Conservation (phyloP, 2,888 invertebrate species). For the Acleris sparsana region DNA sequence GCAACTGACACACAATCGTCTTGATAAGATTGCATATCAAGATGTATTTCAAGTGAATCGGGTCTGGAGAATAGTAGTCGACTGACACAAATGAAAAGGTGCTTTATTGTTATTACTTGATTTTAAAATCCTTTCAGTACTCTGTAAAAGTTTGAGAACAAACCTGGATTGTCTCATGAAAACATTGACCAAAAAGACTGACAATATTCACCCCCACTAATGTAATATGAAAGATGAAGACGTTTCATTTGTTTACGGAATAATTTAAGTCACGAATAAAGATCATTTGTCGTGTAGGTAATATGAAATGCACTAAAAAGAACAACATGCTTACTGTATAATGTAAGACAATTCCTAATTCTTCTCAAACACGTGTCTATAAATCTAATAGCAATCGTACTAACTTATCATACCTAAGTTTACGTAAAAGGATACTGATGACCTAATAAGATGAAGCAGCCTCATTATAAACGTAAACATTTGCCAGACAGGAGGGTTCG, state of each 20-base stretch:
- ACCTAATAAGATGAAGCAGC: conserved; percentile 41
- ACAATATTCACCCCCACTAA: no score
- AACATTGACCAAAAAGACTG: no score
- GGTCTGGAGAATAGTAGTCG: not conserved
- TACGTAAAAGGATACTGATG: conserved; percentile 44
- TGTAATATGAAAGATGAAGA: no score
- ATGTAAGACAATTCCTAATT: not conserved
- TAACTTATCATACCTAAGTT: conserved; percentile 35
- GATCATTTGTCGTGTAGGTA: no score
- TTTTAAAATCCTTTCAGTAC: no score
- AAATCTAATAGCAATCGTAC: not conserved
- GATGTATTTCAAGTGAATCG: conserved; percentile 11
- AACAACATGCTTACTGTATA: no score
- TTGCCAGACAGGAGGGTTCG: conserved; percentile 38
- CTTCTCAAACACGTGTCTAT: not conserved
- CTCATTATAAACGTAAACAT: conserved; percentile 43
- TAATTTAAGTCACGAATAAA: no score
- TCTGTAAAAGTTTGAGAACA: no score
- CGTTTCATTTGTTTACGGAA: no score
- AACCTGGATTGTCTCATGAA: no score
- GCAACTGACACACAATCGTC: conserved; percentile 27
- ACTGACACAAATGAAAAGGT: not conserved
- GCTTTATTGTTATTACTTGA: no score
- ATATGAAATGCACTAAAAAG: not conserved
- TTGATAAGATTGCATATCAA: conserved; percentile 28